A percentile compares a stretch with the other conserved stretches of the same genome.
phyloP scores from a whole-genome alignment of 1,140 invertebrate species.

The Megathymus violae region DNA sequence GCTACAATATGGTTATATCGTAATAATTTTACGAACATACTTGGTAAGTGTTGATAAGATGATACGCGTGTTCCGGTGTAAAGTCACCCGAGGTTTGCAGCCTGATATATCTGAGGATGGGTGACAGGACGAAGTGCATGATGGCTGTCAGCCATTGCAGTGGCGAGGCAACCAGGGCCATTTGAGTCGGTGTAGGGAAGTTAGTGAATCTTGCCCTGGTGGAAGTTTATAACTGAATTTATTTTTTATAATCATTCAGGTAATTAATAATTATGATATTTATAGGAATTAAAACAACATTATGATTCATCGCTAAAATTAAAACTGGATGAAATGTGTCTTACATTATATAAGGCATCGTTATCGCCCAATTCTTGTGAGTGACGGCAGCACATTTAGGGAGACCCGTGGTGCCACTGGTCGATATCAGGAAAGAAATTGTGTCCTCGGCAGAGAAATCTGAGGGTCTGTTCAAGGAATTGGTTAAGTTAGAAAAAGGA shows the following conservation, averaged over 20 bases:
- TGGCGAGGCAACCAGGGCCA: slow-evolving; percentile 53
- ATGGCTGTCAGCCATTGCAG: slow-evolving; percentile 66
- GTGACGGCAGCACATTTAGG: slow-evolving; percentile 65
- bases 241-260: too few species aligned
- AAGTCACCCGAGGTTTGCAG: slow-evolving; percentile 52
- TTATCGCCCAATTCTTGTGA: slow-evolving; percentile 61
- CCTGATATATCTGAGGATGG: slow-evolving; percentile 52
- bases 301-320: too few species aligned
- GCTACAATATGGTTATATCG: too few species aligned
- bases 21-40: slow-evolving; percentile 37
- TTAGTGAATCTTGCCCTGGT: slow-evolving; percentile 44
- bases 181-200: slow-evolving; percentile 57
- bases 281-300: too few species aligned
- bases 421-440: slow-evolving; percentile 54
- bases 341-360: slow-evolving; percentile 59
- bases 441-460: slow-evolving; percentile 62
- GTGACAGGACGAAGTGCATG: slow-evolving; percentile 47
- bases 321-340: slow-evolving; percentile 13
- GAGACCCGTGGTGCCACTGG: slow-evolving; percentile 69
- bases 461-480: slow-evolving; percentile 51
- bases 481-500: too few species aligned
- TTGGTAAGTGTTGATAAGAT: slow-evolving; percentile 66
- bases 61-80: slow-evolving; percentile 52
- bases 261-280: too few species aligned
- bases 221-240: background rate